Percentiles rank a stretch among this genome's conserved stretches.
Evolutionary conservation across 2,888 invertebrate genomes (phyloP).

Genomic region (Caenorhabditis sp.): DNA sequence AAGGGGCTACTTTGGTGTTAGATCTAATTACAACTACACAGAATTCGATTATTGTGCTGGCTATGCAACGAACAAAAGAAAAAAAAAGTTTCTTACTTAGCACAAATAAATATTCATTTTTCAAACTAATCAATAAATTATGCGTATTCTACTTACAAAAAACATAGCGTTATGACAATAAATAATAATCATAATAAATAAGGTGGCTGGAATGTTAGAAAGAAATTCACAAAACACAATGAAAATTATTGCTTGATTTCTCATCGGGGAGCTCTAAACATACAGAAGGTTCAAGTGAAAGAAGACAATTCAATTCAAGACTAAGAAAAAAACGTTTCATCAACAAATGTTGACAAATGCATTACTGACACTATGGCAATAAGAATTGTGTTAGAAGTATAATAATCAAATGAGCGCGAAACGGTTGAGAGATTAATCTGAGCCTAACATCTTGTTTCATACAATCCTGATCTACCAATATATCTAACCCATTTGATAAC

Average conservation of each 20-base stretch:
- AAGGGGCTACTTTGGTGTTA: background rate
- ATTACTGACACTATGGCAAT: background rate
- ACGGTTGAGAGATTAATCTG: background rate
- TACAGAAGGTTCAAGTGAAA: background rate
- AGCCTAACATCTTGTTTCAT: slow-evolving; percentile 91
- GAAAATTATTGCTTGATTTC: background rate
- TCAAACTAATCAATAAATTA: background rate
- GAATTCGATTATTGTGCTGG: background rate
- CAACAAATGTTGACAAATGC: background rate
- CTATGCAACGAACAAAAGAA: background rate
- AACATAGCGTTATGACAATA: background rate
- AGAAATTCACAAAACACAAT: background rate
- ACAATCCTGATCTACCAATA: slow-evolving; percentile 97
- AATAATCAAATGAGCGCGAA: background rate
- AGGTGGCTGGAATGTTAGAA: background rate
- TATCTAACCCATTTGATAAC: slow-evolving; percentile 99
- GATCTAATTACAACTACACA: background rate
- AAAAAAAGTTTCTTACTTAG: too few relatives aligned
- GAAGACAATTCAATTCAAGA: background rate
- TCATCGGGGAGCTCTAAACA: background rate
- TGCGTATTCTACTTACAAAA: background rate
- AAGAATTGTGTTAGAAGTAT: background rate
- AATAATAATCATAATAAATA: background rate
- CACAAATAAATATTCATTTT: background rate
- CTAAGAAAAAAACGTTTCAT: background rate